Evolutionary conservation across 1,140 invertebrate genomes (phyloP).

Genomic region (Trichonephila clavata): DNA sequence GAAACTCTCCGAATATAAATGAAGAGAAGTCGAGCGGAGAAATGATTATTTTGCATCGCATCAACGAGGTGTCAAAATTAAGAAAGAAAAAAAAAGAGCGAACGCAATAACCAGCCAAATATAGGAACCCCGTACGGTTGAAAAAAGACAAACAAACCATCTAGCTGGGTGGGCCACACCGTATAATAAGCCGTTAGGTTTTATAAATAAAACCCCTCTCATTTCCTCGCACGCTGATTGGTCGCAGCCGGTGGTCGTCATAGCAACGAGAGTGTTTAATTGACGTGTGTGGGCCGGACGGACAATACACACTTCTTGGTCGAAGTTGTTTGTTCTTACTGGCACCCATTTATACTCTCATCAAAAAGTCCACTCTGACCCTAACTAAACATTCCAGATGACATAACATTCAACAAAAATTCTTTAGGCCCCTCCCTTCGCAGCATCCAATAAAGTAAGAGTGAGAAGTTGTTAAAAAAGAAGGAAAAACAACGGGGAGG

Average conservation of each 20-base stretch:
- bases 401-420: slow-evolving; percentile 76
- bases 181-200: slow-evolving; percentile 77
- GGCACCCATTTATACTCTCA: slow-evolving; percentile 67
- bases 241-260: slow-evolving; percentile 75
- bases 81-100: slow-evolving; percentile 15
- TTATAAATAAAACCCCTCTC: slow-evolving; percentile 77
- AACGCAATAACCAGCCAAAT: slow-evolving; percentile 72
- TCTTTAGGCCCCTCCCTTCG: slow-evolving; percentile 54
- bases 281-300: slow-evolving; percentile 76
- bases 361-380: slow-evolving; percentile 75
- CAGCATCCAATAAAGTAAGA: slow-evolving; percentile 52
- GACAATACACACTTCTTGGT: slow-evolving; percentile 68
- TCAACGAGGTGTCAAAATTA: slow-evolving; percentile 43
- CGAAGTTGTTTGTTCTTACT: slow-evolving; percentile 73
- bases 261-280: slow-evolving; percentile 73
- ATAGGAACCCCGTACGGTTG: slow-evolving; percentile 58
- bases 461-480: slow-evolving; percentile 70
- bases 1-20: not conserved
- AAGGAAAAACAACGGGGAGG: slow-evolving; percentile 64
- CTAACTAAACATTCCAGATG: slow-evolving; percentile 68
- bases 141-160: slow-evolving; percentile 72
- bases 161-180: slow-evolving; percentile 64
- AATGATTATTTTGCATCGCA: slow-evolving; percentile 44
- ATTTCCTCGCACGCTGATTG: slow-evolving; percentile 73
- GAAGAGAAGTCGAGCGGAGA: slow-evolving; percentile 11